A percentile compares a stretch with the other conserved stretches of the same genome.
These are phyloP conservation scores for Tetrapedia diversipes DNA, from an alignment of 2,888 invertebrate species.

Conservation along the genomic window DNA sequence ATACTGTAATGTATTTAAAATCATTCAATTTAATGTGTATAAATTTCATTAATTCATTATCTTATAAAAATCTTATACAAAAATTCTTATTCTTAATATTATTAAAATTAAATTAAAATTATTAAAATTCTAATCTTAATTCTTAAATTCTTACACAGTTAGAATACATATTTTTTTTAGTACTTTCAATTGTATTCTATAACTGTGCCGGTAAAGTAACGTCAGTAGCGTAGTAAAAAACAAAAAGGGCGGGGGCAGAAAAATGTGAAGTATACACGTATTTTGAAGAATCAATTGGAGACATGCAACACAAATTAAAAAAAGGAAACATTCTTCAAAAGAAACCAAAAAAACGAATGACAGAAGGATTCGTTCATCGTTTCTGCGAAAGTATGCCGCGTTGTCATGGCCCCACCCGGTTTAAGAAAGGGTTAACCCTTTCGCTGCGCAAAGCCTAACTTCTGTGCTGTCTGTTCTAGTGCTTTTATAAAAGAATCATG, in stretches of 20 bases:
- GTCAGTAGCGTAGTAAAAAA: not conserved
- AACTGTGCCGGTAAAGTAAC: constrained; percentile 10
- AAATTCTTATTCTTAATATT: too few species aligned
- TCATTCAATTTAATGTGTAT: too few species aligned
- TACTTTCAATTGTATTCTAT: not conserved
- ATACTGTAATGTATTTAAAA: constrained; percentile 73
- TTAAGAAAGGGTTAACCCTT: constrained; percentile 39
- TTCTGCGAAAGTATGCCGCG: constrained; percentile 31
- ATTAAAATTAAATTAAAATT: too few species aligned
- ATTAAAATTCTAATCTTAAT: too few species aligned
- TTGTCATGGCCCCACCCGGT: constrained; percentile 58
- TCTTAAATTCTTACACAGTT: too few species aligned
- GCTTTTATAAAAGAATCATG: not conserved
- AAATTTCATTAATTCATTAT: too few species aligned
- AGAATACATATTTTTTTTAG: not conserved
- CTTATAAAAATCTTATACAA: not conserved
- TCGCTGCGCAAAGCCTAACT: constrained; percentile 35
- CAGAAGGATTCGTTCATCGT: constrained; percentile 31
- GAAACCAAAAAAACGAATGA: constrained; percentile 29
- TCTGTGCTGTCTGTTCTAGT: not conserved
- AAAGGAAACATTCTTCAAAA: not conserved
- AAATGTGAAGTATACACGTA: not conserved
- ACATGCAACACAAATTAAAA: not conserved
- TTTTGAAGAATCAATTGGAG: constrained; percentile 9
- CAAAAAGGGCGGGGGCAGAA: too few species aligned